Percentiles rank a stretch among this genome's conserved stretches.
These are phyloP conservation scores for Protophormia terraenovae DNA, from an alignment of 2,888 invertebrate species.

Conservation along the genomic window DNA sequence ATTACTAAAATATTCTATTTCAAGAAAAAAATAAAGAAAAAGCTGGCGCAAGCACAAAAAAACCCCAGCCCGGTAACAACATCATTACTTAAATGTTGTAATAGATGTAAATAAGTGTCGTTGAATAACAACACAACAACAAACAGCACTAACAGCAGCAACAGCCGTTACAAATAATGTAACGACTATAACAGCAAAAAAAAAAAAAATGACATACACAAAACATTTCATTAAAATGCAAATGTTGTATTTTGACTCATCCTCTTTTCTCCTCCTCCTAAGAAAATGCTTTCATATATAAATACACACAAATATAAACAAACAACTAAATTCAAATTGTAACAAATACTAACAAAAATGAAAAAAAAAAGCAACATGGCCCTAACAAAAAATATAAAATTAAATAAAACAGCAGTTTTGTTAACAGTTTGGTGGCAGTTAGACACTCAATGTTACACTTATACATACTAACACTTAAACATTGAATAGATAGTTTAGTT, in stretches of 20 bases:
- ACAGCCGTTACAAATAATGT: not conserved
- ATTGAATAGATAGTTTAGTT: slow-evolving; percentile 45
- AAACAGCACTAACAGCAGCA: not conserved
- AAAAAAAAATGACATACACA: slow-evolving; percentile 2
- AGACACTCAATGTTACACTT: slow-evolving; percentile 4
- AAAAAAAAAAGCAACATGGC: not conserved
- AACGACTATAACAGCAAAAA: not conserved
- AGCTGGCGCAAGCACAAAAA: not conserved
- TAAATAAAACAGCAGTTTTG: slow-evolving; percentile 38
- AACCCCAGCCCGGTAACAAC: slow-evolving; percentile 21
- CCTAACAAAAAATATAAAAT: not conserved
- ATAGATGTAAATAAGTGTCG: slow-evolving; percentile 52
- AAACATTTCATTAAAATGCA: slow-evolving; percentile 63
- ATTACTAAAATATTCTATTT: slow-evolving; percentile 5
- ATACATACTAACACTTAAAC: not conserved
- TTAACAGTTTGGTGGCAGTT: slow-evolving; percentile 41
- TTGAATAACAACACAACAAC: slow-evolving; percentile 1
- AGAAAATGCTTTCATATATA: too few relatives aligned
- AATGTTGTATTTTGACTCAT: slow-evolving; percentile 29
- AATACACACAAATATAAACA: not conserved
- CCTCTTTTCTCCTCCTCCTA: too few relatives aligned
- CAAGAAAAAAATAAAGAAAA: not conserved
- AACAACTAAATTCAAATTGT: slow-evolving; percentile 3
- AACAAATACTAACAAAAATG: not conserved
- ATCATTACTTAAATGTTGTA: slow-evolving; percentile 51